Conservation (phyloP, 2,797 vertebrate genomes). For the Myiothlypis coronata region DNA sequence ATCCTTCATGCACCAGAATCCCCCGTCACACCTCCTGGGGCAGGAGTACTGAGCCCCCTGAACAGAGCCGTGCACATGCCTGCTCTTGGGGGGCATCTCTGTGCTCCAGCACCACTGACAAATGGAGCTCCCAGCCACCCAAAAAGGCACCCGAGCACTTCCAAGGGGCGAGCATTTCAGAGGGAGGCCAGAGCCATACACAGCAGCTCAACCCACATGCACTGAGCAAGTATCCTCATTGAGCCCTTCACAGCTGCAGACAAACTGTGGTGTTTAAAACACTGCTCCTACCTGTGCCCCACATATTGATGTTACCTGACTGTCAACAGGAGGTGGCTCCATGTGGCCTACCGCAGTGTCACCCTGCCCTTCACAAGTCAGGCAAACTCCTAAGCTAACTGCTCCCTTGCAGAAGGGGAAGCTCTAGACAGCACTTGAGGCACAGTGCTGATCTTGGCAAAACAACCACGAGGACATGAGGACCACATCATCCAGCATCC, state of each 20-base stretch:
- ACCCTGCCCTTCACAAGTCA: not conserved
- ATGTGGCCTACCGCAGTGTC: not conserved
- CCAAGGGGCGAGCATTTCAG: not conserved
- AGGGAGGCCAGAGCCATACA: not conserved
- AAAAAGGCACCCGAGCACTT: not conserved
- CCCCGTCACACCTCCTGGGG: not conserved
- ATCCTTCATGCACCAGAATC: not conserved
- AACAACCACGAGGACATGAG: not conserved
- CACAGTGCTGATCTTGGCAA: not conserved
- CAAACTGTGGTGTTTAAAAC: not conserved
- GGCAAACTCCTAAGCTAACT: not conserved
- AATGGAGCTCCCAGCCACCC: not conserved
- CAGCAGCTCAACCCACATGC: not conserved
- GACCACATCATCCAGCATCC: not conserved
- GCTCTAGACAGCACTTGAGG: not conserved
- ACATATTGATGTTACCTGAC: not conserved
- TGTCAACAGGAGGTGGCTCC: not conserved
- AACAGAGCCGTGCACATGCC: not conserved
- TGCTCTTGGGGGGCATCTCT: not conserved
- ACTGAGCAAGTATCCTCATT: accelerated
- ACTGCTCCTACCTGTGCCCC: not conserved
- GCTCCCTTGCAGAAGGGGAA: not conserved
- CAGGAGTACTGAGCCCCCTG: not conserved
- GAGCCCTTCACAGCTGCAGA: not conserved
- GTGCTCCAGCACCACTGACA: not conserved